Evolutionary conservation across 2,797 vertebrate genomes (phyloP), one percentile per base, ranked within the genome.

Genomic region (Lerista edwardsae): DNA sequence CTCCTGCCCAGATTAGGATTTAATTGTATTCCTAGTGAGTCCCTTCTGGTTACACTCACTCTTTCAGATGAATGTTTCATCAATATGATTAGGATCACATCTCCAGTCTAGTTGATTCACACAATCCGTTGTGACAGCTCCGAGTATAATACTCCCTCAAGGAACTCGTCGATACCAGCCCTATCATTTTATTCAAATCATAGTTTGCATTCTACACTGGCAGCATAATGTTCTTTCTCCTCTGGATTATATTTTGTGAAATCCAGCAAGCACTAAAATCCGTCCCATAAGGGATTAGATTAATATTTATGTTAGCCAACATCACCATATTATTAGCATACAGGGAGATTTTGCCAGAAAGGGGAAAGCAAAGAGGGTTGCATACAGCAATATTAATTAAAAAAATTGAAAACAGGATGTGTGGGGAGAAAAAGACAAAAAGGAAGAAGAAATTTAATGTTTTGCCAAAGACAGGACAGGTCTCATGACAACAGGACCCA

Each of bases 111-210:
- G 75, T 93, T 90, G 94, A 88, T 89, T 95, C 93, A 89, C 90
- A 92, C 89, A 93, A 96, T 96, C 75, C 82, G 90, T 95, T 96
- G 84, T 95, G 94, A 96, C 95, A 96, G 95, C 92, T 96, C 88
- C 0, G 92, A 94, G 93, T 84, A 93, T 91, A 91, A 91, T 86
- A 85, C 69, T 96, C 94, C 92, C 94, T 95, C 90, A 95, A 96
- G 94, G 91, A 94, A 94, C 94, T 91, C 87, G 87, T 88, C 89
- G 90, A 93, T 90, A 91, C 86, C 83, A 93, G 51, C 87, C 77
- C 88, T 88, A 93, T 94, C 92, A 94, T 94, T 93, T 93, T 94
- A 93, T 95, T 95, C 88, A 93, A 95, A 94, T 94, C 89, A 65
- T 92, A 91, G 89, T 91, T 91, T 93, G 81, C 83, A 88, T 88